Evolutionary conservation across 2,888 invertebrate genomes (phyloP).

Genomic region (Oithona nana): DNA sequence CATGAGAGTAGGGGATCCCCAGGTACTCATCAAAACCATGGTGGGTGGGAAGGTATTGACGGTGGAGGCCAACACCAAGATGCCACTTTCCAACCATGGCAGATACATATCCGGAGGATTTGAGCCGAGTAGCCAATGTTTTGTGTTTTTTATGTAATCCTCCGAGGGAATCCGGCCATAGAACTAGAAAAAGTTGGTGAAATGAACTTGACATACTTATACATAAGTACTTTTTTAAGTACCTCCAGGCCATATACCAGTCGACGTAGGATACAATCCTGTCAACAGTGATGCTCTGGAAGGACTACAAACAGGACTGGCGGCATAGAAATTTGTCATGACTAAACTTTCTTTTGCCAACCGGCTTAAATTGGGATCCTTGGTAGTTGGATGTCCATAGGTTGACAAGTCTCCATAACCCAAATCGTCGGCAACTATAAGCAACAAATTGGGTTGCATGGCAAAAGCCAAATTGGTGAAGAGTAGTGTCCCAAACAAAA

Average conservation of each 20-base stretch:
- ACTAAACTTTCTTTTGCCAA: too few relatives aligned
- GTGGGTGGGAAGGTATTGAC: constrained; percentile 20
- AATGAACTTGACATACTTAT: too few relatives aligned
- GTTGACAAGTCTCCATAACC: too few relatives aligned
- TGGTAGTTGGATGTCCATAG: too few relatives aligned
- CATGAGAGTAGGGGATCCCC: constrained; percentile 23
- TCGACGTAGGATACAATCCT: constrained; percentile 22
- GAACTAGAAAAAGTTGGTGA: too few relatives aligned
- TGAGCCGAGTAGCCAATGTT: constrained; percentile 22
- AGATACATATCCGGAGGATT: constrained; percentile 22
- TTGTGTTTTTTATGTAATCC: constrained; percentile 23
- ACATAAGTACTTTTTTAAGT: too few relatives aligned
- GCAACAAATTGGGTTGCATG: too few relatives aligned
- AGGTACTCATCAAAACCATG: constrained; percentile 23
- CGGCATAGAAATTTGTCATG: too few relatives aligned
- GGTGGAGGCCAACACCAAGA: constrained; percentile 21
- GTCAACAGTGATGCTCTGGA: constrained; percentile 23
- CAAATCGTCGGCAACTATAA: too few relatives aligned
- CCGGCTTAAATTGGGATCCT: too few relatives aligned
- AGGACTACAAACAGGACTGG: constrained; percentile 14
- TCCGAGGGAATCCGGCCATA: constrained; percentile 20
- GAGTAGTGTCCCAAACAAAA: too few relatives aligned
- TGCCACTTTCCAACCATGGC: constrained; percentile 24
- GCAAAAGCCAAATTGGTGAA: too few relatives aligned
- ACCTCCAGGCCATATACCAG: constrained; percentile 22